These are phyloP conservation scores for Lingula anatina DNA, from an alignment of 2,888 invertebrate species.

Conservation along the genomic window DNA sequence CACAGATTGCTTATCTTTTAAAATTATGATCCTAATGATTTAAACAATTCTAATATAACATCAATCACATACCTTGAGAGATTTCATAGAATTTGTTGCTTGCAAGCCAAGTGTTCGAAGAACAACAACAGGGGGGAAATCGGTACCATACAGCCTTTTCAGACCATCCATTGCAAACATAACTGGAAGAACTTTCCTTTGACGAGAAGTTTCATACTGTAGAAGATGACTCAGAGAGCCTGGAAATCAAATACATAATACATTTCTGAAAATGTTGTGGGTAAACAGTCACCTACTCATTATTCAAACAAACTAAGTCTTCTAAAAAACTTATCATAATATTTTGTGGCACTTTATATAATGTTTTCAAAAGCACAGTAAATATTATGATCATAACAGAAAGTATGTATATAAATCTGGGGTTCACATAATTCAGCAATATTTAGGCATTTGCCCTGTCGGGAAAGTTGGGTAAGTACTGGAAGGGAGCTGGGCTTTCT, in stretches of 20 bases:
- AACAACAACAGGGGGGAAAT: slow-evolving; percentile 65
- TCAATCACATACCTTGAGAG: slow-evolving; percentile 38
- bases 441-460: too few species aligned
- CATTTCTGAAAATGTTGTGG: too few species aligned
- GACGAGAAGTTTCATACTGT: slow-evolving; percentile 78
- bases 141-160: slow-evolving; percentile 73
- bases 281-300: too few species aligned
- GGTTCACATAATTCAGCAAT: not conserved
- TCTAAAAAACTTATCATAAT: too few species aligned
- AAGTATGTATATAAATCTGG: not conserved
- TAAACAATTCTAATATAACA: too few species aligned
- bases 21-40: too few species aligned
- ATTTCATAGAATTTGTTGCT: slow-evolving; percentile 33
- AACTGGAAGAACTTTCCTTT: slow-evolving; percentile 82
- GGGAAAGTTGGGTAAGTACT: too few species aligned
- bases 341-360: too few species aligned
- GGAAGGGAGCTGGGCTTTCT: too few species aligned
- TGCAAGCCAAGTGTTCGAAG: slow-evolving; percentile 77
- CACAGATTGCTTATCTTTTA: too few species aligned
- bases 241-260: slow-evolving; percentile 34
- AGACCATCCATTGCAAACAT: slow-evolving; percentile 83
- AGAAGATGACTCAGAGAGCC: slow-evolving; percentile 68
- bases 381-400: not conserved
- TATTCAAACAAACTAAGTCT: too few species aligned
- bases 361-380: not conserved